Percentiles rank a stretch among this genome's conserved stretches.
Evolutionary conservation across 2,113 vertebrate species (phyloP).

Genomic region (Verasper variegatus): DNA sequence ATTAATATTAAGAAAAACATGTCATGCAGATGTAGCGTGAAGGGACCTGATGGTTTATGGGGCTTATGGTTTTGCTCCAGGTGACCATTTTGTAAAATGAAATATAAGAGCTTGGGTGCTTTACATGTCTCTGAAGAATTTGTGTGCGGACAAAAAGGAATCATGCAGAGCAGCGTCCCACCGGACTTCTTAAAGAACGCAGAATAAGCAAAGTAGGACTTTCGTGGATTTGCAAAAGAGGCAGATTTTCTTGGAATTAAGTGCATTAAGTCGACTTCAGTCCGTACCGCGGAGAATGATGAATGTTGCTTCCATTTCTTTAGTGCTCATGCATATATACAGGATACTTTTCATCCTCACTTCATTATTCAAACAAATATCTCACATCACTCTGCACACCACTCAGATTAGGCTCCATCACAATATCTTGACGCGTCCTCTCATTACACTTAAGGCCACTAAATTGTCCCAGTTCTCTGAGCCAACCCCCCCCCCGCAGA

Average conservation of each 20-base stretch:
- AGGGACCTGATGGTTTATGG: not conserved
- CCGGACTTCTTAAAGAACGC: constrained; percentile 21
- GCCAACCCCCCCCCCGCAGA: too few relatives aligned
- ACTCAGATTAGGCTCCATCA: constrained; percentile 25
- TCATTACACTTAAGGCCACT: too few relatives aligned
- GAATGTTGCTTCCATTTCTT: constrained; percentile 15
- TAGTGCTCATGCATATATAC: not conserved
- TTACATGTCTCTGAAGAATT: constrained; percentile 3
- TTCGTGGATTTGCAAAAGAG: constrained; percentile 17
- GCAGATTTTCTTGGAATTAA: constrained; percentile 18
- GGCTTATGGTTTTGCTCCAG: constrained; percentile 25
- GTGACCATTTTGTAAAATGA: constrained; percentile 21
- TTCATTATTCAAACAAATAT: not conserved
- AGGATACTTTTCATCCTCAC: not conserved
- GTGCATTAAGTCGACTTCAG: not conserved
- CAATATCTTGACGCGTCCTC: constrained; percentile 2
- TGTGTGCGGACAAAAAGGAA: constrained; percentile 10
- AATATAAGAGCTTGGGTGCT: constrained; percentile 18
- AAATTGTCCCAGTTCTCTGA: too few relatives aligned
- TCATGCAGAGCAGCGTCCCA: constrained; percentile 7
- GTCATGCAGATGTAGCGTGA: too few relatives aligned
- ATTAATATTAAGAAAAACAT: not conserved
- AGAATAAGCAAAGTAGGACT: constrained; percentile 46
- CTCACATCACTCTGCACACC: not conserved
- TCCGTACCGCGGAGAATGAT: constrained; percentile 15